Percentiles rank a stretch among this genome's conserved stretches.
Conservation (phyloP, 1,140 invertebrate genomes). For the Hesperophylax magnus region DNA sequence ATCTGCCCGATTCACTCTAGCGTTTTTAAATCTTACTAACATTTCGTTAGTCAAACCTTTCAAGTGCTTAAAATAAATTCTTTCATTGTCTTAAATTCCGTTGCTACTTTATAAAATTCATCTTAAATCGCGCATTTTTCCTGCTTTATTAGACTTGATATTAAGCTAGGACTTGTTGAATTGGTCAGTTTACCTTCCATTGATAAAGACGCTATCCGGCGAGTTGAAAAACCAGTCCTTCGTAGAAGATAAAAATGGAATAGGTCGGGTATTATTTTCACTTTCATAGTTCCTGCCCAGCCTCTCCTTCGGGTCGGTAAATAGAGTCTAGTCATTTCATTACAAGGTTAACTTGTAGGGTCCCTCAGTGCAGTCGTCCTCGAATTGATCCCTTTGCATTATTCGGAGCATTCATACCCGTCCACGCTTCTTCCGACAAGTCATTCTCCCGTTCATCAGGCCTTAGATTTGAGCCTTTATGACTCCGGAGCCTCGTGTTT, state of each 20-base stretch:
- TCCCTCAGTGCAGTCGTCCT: constrained; percentile 26
- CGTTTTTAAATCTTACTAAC: not conserved
- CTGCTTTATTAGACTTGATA: no score
- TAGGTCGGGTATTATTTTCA: constrained; percentile 33
- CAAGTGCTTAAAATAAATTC: no score
- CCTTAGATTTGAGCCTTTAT: not conserved
- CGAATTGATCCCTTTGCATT: not conserved
- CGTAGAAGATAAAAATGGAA: constrained; percentile 24
- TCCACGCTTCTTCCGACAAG: not conserved
- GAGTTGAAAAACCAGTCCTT: constrained; percentile 19
- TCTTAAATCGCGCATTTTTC: no score
- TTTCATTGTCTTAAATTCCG: no score
- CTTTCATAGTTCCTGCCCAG: constrained; percentile 18
- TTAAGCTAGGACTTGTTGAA: no score
- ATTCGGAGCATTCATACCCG: not conserved
- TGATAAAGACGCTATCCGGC: not conserved
- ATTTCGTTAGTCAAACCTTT: no score
- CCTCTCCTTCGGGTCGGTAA: constrained; percentile 3
- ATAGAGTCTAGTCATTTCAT: constrained; percentile 33
- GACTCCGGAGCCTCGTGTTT: not conserved
- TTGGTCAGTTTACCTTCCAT: not conserved
- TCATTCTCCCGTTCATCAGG: not conserved
- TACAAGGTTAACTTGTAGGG: constrained; percentile 25
- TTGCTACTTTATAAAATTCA: no score
- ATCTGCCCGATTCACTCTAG: not conserved